Conservation (phyloP, 2,113 vertebrate species). For the Rhegmatorhina hoffmannsi region DNA sequence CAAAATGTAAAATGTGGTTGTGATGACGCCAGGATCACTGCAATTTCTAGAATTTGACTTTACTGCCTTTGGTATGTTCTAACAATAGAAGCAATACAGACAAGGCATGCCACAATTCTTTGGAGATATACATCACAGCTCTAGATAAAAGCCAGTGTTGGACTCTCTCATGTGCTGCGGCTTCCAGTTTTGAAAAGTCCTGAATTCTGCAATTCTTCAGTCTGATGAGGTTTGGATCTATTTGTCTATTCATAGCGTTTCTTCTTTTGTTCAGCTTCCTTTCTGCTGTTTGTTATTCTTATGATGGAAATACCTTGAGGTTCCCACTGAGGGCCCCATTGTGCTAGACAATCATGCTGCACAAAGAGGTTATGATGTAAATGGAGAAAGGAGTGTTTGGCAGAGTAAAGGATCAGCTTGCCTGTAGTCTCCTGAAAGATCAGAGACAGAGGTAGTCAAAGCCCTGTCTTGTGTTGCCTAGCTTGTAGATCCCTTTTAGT, state of each 20-base stretch:
- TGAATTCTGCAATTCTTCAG: not conserved
- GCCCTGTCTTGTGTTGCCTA: not conserved
- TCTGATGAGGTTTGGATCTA: not conserved
- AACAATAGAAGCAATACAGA: not conserved
- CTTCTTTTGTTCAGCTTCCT: conserved; percentile 33
- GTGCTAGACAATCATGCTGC: conserved; percentile 13
- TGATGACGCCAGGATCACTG: not conserved
- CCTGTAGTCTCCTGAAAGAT: not conserved
- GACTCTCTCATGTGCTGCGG: not conserved
- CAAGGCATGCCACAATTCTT: not conserved
- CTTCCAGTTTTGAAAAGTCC: not conserved
- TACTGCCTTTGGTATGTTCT: not conserved
- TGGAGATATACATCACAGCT: not conserved
- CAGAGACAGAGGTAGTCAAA: not conserved
- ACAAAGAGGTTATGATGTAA: conserved; percentile 46
- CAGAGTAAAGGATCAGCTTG: not conserved
- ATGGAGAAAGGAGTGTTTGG: conserved; percentile 41
- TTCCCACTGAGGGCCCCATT: conserved; percentile 63
- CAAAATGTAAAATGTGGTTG: not conserved
- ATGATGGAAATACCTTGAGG: conserved; percentile 53
- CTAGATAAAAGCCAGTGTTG: not conserved
- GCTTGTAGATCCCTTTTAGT: not conserved
- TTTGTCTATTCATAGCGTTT: not conserved
- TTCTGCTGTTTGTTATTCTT: conserved; percentile 47
- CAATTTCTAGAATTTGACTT: not conserved